These are phyloP conservation scores for Xiphorhynchus elegans DNA, from an alignment of 2,113 vertebrate species.

Conservation along the genomic window DNA sequence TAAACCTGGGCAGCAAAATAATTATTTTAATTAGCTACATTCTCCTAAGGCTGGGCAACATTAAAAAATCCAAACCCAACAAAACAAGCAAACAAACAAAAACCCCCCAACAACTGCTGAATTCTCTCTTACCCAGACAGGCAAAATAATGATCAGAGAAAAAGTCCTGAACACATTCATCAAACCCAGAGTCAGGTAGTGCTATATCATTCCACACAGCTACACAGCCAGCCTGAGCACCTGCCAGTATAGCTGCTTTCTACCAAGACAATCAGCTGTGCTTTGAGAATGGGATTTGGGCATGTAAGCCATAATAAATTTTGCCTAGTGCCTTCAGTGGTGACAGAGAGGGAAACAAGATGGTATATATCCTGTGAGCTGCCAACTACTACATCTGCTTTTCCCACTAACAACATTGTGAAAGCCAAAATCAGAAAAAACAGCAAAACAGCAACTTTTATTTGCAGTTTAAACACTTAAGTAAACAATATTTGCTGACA, in stretches of 20 bases:
- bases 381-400: background rate
- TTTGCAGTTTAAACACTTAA: background rate
- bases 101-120: background rate
- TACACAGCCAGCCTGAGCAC: background rate
- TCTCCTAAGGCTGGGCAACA: conserved; percentile 10
- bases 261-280: background rate
- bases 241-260: background rate
- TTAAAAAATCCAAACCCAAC: background rate
- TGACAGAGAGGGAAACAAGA: background rate
- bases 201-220: background rate
- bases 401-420: background rate
- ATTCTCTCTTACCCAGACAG: conserved; percentile 5
- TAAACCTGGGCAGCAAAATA: conserved; percentile 3
- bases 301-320: background rate
- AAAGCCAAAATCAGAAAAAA: background rate
- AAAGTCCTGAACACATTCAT: background rate
- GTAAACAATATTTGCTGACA: background rate
- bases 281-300: background rate
- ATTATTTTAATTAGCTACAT: conserved; percentile 21
- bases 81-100: background rate
- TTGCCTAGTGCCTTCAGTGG: background rate
- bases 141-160: conserved; percentile 34
- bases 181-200: background rate
- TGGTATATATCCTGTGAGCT: background rate
- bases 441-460: background rate